Evolutionary conservation across 1,140 invertebrate genomes (phyloP), one percentile per base, ranked within the genome.

Genomic region (Wiebesia pumilae): DNA sequence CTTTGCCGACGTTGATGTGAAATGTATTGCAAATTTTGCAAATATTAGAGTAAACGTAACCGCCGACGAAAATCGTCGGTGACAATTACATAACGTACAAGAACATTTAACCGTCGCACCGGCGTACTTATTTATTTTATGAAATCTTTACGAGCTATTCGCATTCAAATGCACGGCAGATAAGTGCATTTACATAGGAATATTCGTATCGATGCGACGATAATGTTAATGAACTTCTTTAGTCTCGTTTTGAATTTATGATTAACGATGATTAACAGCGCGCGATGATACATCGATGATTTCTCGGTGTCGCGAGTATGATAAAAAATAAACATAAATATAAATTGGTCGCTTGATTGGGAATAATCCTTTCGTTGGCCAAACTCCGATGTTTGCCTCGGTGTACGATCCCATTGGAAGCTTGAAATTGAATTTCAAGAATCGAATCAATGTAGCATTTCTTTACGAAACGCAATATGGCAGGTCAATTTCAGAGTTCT

Each of bases 401-500:
- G 1, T n/a, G 73, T 10, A 27, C 4, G 27, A 75, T 19, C 47
- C 30, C 77, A 4, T 35, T 35, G 27, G n/a, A 54, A 73, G 7
- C 62, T 75, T 19, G 40, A 73, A 82, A 73, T 86, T 82, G 77
- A 86, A 86, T 86, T 86, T 27, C 10, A 67, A 16, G 21, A n/a
- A n/a, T 77, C 35, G 21, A n/a, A n/a, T 9, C 40, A 33, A 27
- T 81, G 78, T 3, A 40, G 1, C 30, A 82, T 73, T 33, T 75
- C 47, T 65, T 62, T 47, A 71, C 51, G 35, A 78, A 82, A 82
- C 47, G 54, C 54, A 81, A 82, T 82, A 82, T 69, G 84, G 24
- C 16, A 69, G 67, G 75, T 80, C 84, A 85, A 85, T 85, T 81
- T 47, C 65, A 79, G 65, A 73, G 40, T 40, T 58, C n/a, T 19